A percentile compares a stretch with the other conserved stretches of the same genome.
Conservation (phyloP, 2,888 invertebrate genomes). For the Nomada hirtipes region DNA sequence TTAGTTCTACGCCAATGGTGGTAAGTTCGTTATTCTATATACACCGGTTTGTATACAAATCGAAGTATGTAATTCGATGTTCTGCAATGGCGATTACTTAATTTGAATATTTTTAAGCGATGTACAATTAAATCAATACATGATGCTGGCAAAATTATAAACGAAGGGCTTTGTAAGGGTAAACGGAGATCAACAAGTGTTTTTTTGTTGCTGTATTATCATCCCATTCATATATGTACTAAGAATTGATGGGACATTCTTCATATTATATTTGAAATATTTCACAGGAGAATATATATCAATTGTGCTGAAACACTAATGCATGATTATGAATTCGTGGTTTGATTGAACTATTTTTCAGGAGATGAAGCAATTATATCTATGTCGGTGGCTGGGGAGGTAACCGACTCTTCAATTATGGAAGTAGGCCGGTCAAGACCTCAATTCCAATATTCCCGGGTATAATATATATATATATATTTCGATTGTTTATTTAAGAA, state of each 20-base stretch:
- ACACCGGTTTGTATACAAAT: slow-evolving; percentile 31
- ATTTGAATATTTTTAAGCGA: slow-evolving; percentile 3
- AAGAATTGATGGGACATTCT: neutral
- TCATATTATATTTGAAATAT: neutral
- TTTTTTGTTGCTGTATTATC: neutral
- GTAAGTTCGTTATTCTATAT: slow-evolving; percentile 14
- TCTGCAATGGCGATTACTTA: neutral
- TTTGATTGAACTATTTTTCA: slow-evolving; percentile 68
- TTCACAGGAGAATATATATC: neutral
- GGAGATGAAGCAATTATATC: slow-evolving; percentile 86
- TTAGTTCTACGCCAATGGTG: slow-evolving; percentile 1
- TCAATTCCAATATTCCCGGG: slow-evolving; percentile 83
- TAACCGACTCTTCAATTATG: slow-evolving; percentile 83
- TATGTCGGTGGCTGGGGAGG: slow-evolving; percentile 84
- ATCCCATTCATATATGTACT: no score
- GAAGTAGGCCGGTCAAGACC: slow-evolving; percentile 83
- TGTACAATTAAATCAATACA: neutral
- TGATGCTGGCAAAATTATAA: neutral
- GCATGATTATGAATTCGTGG: slow-evolving; percentile 17
- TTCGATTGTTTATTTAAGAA: neutral
- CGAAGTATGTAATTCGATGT: neutral
- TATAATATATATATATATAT: slow-evolving; percentile 38
- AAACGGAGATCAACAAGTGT: neutral
- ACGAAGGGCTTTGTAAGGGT: neutral
- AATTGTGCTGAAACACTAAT: slow-evolving; percentile 10